Base-by-base conservation (phyloP, 2,888 invertebrate genomes). In the Orthosia gothica region DNA sequence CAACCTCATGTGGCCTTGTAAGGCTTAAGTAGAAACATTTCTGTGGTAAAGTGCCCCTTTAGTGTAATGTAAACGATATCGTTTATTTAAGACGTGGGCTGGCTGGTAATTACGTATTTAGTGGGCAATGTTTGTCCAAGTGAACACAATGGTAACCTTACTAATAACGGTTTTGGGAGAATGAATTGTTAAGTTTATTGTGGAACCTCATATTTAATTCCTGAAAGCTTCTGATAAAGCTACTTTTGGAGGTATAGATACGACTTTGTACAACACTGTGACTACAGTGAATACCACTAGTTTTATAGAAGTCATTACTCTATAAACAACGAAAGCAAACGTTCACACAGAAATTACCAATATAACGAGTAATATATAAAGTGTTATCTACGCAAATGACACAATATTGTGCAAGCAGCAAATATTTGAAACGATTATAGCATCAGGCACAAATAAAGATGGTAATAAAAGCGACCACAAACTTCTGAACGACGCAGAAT, bases 31-130 rank as follows among this genome's bases (percentile, higher is more conserved):
- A 79, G 62, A 75, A 61, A 79, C 70, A 74, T 76, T 81, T 75
- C 80, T 81, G 77, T 62, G 71, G 70, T 59, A 80, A 80, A 80
- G 64, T 76, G 71, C 66, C 74, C 62, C 65, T 74, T 77, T 74
- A 77, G 55, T 73, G 68, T 78, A 71, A 83, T 70, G 65, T 72
- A 81, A 69, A 79, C 73, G 72, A 79, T 78, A 83, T 66, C 82
- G 59, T 76, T 77, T 65, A 74, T 75, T 82, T 79, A 84, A 82
- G 80, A 78, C 79, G 83, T 83, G 74, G 74, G 50, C 16, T 77
- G 77, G 71, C 52, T 81, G 49, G 74, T 78, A 81, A 80, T 83
- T 80, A 80, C 70, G 52, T 67, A 62, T 71, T 81, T 72, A 74
- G 67, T 63, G 59, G 55, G 59, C 65, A 66, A 59, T 81, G 81